Evolutionary conservation across 2,113 vertebrate genomes (phyloP), one percentile per base, ranked within the genome.

Genomic region (Zosterops japonicus): DNA sequence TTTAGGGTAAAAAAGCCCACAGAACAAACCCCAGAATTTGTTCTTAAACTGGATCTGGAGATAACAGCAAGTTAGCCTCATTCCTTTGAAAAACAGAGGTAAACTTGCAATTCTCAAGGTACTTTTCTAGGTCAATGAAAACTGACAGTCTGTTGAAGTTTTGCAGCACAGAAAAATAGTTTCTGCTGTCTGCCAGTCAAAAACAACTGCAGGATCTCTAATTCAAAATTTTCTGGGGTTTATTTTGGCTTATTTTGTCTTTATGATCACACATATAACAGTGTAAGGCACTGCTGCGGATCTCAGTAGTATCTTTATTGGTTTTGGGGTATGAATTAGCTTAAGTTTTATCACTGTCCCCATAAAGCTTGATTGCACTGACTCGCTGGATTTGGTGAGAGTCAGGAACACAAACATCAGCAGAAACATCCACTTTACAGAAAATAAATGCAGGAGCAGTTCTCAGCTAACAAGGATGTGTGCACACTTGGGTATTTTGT

Each of bases 21-120:
- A 74, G 63, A 82, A 89, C 91, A 95, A 86, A 71, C 36, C 20
- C 22, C 6, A 44, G 63, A 71, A 89, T 90, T 90, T 90, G 72
- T 79, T 93, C 87, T 85, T 74, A 55, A 65, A 16, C 83, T 89
- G 63, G 60, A 56, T 79, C 61, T 95, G 80, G 63, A 49, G 90
- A 82, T 90, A 93, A 71, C 57, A 31, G 90, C 50, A 78, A 91
- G 89, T 91, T 89, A 94, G 65, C 65, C 70, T 91, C 61, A 19
- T 78, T 82, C 57, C 46, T 71, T 72, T 50, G 84, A 47, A 85
- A 84, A 94, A 87, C 77, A 60, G 11, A 75, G 74, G 87, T 89
- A 81, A 88, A 67, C 52, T 83, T 68, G 86, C 52, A 75, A 3
- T 92, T 89, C 76, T 94, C 80, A 49, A 89, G 56, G 53, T 91